Percentiles rank a stretch among this genome's conserved stretches.
Evolutionary conservation across 2,797 vertebrate genomes (phyloP).

Genomic region (Bufotes viridis): DNA sequence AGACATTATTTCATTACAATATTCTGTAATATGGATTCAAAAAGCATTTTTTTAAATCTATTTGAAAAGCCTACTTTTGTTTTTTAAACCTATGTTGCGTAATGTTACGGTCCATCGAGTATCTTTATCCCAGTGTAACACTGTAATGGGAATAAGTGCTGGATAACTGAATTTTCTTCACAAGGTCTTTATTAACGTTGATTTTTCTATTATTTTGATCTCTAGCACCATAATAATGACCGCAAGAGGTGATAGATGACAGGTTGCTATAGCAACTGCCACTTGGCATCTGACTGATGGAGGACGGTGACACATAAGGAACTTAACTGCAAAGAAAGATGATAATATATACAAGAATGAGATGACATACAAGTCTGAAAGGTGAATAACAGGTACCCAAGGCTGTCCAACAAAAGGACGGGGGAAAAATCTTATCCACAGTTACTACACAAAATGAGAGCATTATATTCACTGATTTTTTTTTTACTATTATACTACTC

Average conservation of each 20-base stretch:
- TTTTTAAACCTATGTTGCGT: background rate
- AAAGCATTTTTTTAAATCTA: too few species aligned
- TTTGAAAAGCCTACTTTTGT: background rate
- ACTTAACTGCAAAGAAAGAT: background rate
- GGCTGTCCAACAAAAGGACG: background rate
- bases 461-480: too few species aligned
- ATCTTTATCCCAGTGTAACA: background rate
- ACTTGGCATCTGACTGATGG: constrained; percentile 22
- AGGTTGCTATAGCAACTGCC: constrained; percentile 21
- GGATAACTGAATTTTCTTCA: background rate
- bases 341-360: background rate
- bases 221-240: constrained; percentile 26
- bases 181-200: constrained; percentile 6
- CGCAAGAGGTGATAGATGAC: constrained; percentile 23
- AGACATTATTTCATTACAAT: background rate
- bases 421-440: too few species aligned
- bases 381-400: background rate
- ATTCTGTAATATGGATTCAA: too few species aligned
- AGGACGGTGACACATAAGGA: constrained; percentile 3
- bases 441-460: too few species aligned
- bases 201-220: constrained; percentile 43
- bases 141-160: background rate
- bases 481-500: too few species aligned
- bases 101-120: background rate
- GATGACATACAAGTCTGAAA: background rate